A percentile compares a stretch with the other conserved stretches of the same genome.
Evolutionary conservation across 2,113 vertebrate genomes (phyloP).

Genomic region (Phainopepla nitens): DNA sequence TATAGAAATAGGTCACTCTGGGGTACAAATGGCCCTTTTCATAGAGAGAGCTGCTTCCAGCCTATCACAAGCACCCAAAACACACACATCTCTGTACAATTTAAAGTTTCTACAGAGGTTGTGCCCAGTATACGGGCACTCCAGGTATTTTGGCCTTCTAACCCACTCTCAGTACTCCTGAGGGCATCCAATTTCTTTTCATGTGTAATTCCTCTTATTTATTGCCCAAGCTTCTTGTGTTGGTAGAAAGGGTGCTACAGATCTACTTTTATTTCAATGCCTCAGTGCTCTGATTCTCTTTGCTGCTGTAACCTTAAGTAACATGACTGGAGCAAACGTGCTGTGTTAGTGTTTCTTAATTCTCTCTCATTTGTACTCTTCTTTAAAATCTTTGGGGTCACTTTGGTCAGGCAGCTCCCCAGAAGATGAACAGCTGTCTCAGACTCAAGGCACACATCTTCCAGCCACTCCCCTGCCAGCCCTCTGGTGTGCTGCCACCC

Average conservation of each 20-base stretch:
- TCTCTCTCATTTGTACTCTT: neutral
- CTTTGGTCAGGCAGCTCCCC: neutral
- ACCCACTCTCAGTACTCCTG: neutral
- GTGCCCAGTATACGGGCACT: neutral
- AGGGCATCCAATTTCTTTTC: neutral
- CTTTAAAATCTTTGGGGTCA: neutral
- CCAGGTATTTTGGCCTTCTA: neutral
- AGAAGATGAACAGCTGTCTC: neutral
- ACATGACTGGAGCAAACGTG: fast-evolving
- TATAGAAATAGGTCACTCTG: neutral
- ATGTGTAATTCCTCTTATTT: neutral
- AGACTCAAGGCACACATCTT: neutral
- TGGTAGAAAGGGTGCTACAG: neutral
- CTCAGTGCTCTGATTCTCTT: neutral
- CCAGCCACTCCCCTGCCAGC: neutral
- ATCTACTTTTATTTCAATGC: neutral
- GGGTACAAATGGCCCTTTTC: neutral
- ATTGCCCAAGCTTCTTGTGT: neutral
- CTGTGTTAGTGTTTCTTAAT: neutral
- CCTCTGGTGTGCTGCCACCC: neutral
- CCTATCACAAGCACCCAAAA: neutral
- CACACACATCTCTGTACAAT: neutral
- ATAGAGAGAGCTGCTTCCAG: neutral
- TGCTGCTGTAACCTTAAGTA: neutral
- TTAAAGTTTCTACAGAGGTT: neutral